These are phyloP conservation scores for Gnathonemus longibarbis DNA, from an alignment of 2,113 vertebrate species.

Conservation along the genomic window DNA sequence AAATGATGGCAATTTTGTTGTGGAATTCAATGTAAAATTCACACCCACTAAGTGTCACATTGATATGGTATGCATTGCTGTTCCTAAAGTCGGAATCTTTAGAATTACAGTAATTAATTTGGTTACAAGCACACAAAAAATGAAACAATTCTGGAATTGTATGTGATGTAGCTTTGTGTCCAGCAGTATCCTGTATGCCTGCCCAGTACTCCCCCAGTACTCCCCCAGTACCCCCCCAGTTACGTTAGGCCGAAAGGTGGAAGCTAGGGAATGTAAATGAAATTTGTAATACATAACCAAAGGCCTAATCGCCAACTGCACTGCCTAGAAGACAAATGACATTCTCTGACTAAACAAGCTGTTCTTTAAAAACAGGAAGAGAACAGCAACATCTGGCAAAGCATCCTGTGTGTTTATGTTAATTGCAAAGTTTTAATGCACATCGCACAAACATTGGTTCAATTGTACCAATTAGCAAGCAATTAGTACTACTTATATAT, in stretches of 20 bases:
- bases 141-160: not conserved
- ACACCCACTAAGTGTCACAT: not conserved
- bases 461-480: not conserved
- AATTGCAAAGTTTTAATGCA: not conserved
- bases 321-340: conserved; percentile 1
- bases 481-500: not conserved
- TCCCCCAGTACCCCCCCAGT: not conserved
- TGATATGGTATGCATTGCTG: not conserved
- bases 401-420: not conserved
- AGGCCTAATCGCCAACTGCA: not conserved
- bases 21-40: not conserved
- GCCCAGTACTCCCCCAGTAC: not conserved
- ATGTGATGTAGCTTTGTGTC: not conserved
- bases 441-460: not conserved
- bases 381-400: conserved; percentile 4
- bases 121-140: not conserved
- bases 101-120: not conserved
- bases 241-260: not conserved
- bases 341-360: not conserved
- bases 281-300: conserved; percentile 18
- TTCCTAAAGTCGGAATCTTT: not conserved
- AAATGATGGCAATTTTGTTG: not conserved
- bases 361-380: not conserved
- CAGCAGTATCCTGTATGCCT: not conserved
- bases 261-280: not conserved